These are phyloP conservation scores for Callaeas wilsoni DNA, from an alignment of 2,113 vertebrate genomes.

Conservation along the genomic window DNA sequence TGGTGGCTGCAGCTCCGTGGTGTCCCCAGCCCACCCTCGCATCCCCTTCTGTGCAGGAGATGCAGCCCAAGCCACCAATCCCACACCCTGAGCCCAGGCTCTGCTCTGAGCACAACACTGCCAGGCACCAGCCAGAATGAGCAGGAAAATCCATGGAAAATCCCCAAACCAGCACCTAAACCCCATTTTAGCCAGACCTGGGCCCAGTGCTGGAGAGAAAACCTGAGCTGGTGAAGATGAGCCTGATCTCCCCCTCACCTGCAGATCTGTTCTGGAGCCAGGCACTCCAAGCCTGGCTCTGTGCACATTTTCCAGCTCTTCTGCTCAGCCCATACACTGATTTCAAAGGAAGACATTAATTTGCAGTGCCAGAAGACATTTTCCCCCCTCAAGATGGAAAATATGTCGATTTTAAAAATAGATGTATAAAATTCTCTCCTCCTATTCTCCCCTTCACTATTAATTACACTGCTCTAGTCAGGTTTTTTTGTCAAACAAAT, in stretches of 20 bases:
- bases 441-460: not conserved
- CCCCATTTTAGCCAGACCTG: not conserved
- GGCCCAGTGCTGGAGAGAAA: not conserved
- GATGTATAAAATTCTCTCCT: not conserved
- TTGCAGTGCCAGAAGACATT: not conserved
- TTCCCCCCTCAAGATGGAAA: not conserved
- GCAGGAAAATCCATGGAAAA: not conserved
- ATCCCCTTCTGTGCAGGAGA: not conserved
- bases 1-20: not conserved
- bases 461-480: not conserved
- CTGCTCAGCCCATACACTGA: not conserved
- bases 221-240: not conserved
- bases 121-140: not conserved
- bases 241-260: not conserved
- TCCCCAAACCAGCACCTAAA: not conserved
- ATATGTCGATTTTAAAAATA: fast-evolving
- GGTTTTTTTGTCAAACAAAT: not conserved
- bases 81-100: not conserved
- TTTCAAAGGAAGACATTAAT: not conserved
- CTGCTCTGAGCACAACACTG: not conserved
- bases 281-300: not conserved
- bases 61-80: not conserved
- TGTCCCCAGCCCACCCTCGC: not conserved
- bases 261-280: not conserved
- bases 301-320: not conserved